Base-by-base conservation (phyloP, 2,888 invertebrate species). In the Clistopyga incitator region DNA sequence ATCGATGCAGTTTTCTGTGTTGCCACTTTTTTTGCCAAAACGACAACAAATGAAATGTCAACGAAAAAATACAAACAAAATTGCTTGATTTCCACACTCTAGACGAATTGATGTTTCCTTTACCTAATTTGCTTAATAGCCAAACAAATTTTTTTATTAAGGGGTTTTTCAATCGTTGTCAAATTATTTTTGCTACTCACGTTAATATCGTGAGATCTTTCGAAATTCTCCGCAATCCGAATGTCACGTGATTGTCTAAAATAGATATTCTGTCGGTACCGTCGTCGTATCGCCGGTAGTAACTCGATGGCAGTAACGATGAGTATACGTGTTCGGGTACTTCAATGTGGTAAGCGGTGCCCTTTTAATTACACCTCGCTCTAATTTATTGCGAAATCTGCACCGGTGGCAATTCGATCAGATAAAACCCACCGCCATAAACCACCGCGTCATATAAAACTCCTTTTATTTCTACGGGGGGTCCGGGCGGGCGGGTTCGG, bases 361-460 rank as follows among this genome's bases (percentile, higher is more conserved):
- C 84, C 90, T 91, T 91, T 92, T 92, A 92, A 92, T 92, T 91
- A 90, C 90, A 89, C 86, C 87, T 88, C 87, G 86, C 85, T 82
- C 89, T 89, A 91, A 92, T 92, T 92, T 91, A 91, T 91, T 89
- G 90, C 90, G 88, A 92, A 91, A 91, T 91, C 91, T 90, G 89
- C 91, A 90, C 90, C 92, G 89, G 92, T 92, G 92, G 92, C 92
- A 91, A 92, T 89, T 88, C 90, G 90, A 92, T 92, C 92, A 90
- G 92, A 92, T 92, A 92, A 92, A 90, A 90, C 88, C 90, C 88
- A 90, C 90, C 90, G 85, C 87, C 91, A 91, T 92, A 91, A 92
- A 91, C 90, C 90, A 91, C 89, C 85, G 89, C 90, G 90, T 91
- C 91, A 90, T 92, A 90, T 90, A 89, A 92, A 89, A 90, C 90